Conservation (phyloP, 2,888 invertebrate species). For the Patella caerulea region DNA sequence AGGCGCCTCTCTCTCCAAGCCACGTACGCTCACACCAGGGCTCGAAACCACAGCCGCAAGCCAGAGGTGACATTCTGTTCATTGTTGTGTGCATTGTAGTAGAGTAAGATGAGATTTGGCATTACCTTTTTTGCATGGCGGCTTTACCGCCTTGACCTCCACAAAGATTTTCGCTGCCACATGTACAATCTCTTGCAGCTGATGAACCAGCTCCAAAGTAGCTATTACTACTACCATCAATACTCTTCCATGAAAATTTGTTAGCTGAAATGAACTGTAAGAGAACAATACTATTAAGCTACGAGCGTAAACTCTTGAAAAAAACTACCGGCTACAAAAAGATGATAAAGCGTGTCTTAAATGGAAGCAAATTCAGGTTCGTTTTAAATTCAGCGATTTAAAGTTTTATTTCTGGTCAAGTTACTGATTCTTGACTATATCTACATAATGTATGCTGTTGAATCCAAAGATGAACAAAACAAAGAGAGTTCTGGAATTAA, state of each 20-base stretch:
- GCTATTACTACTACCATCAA: slow-evolving; percentile 8
- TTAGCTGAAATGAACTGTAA: slow-evolving; percentile 39
- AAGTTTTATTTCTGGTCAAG: too few relatives aligned
- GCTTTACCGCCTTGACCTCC: slow-evolving; percentile 38
- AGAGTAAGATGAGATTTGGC: too few relatives aligned
- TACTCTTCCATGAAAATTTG: slow-evolving; percentile 41
- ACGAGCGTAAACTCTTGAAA: not conserved
- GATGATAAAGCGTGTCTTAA: too few relatives aligned
- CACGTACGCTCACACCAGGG: too few relatives aligned
- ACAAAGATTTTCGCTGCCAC: slow-evolving; percentile 42
- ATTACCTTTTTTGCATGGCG: slow-evolving; percentile 32
- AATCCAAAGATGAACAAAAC: too few relatives aligned
- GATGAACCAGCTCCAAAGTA: slow-evolving; percentile 40
- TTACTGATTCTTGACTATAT: too few relatives aligned
- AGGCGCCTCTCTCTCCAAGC: too few relatives aligned
- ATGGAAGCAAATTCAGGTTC: not conserved
- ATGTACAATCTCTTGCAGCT: slow-evolving; percentile 31
- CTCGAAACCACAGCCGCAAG: too few relatives aligned
- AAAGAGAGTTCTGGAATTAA: too few relatives aligned
- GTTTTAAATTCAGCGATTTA: not conserved
- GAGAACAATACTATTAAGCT: slow-evolving; percentile 6
- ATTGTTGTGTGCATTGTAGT: not conserved
- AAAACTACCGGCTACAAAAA: not conserved
- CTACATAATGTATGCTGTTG: too few relatives aligned
- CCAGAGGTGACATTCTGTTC: too few relatives aligned